phyloP scores from a whole-genome alignment of 2,888 invertebrate species.

The Drosophila flavopinicola region DNA sequence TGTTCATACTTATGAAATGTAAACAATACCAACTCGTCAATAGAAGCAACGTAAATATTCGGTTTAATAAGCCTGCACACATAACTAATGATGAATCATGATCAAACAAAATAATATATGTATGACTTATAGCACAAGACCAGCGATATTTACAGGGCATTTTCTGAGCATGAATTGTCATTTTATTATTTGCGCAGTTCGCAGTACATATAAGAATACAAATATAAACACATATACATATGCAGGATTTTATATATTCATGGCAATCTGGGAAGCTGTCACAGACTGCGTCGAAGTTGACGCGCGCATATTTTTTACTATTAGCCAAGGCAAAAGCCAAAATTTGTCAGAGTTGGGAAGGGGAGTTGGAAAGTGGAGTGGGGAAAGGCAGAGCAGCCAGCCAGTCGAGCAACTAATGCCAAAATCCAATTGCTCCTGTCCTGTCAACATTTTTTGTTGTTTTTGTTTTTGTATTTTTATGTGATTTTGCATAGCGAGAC shows the following conservation, averaged over 20 bases:
- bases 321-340: slow-evolving; percentile 57
- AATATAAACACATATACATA: slow-evolving; percentile 8
- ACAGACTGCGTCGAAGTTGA: slow-evolving; percentile 60
- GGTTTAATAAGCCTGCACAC: neutral
- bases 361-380: neutral
- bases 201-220: neutral
- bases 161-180: neutral
- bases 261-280: slow-evolving; percentile 73
- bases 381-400: slow-evolving; percentile 2
- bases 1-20: no score
- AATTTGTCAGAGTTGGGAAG: slow-evolving; percentile 49
- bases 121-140: neutral
- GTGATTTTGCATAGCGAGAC: slow-evolving; percentile 60
- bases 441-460: slow-evolving; percentile 55
- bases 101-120: neutral
- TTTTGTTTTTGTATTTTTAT: slow-evolving; percentile 37
- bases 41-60: no score
- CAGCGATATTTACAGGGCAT: slow-evolving; percentile 21
- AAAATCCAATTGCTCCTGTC: slow-evolving; percentile 71
- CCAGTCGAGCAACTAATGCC: slow-evolving; percentile 32
- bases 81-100: neutral
- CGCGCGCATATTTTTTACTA: slow-evolving; percentile 65
- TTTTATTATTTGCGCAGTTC: slow-evolving; percentile 10
- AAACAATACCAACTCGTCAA: neutral
- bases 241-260: slow-evolving; percentile 62